Percentiles rank a stretch among this genome's conserved stretches.
phyloP scores from a whole-genome alignment of 1,140 invertebrate species.

The Plutomurus gul region DNA sequence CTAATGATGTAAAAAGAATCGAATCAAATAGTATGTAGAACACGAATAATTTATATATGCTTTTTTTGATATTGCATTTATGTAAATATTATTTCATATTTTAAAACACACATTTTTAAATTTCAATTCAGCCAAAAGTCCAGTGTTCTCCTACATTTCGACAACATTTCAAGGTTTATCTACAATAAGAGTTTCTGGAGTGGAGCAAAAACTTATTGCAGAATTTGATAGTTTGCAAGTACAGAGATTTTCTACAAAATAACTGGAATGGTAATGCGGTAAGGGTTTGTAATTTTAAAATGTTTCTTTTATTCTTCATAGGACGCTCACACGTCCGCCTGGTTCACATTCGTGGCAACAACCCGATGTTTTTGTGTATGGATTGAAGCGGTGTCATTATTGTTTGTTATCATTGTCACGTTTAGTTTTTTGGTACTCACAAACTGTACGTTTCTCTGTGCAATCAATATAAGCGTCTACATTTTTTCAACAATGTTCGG shows the following conservation, averaged over 20 bases:
- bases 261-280: neutral
- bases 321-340: constrained; percentile 68
- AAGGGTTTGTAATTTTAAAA: constrained; percentile 57
- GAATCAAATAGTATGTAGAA: constrained; percentile 63
- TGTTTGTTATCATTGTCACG: constrained; percentile 30
- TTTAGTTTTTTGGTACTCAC: constrained; percentile 44
- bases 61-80: neutral
- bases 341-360: constrained; percentile 67
- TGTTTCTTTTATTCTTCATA: neutral
- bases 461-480: constrained; percentile 77
- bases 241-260: neutral
- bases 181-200: constrained; percentile 82
- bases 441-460: constrained; percentile 56
- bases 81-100: neutral
- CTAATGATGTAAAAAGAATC: constrained; percentile 78
- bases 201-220: constrained; percentile 73
- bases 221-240: constrained; percentile 74
- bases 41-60: neutral
- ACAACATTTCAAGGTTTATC: constrained; percentile 84
- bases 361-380: constrained; percentile 56
- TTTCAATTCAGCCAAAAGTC: constrained; percentile 66
- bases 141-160: constrained; percentile 84
- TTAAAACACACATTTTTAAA: neutral
- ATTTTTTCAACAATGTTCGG: constrained; percentile 68
- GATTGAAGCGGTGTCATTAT: constrained; percentile 33